Evolutionary conservation across 2,888 invertebrate genomes (phyloP).

Genomic region (Cyaniris semiargus): DNA sequence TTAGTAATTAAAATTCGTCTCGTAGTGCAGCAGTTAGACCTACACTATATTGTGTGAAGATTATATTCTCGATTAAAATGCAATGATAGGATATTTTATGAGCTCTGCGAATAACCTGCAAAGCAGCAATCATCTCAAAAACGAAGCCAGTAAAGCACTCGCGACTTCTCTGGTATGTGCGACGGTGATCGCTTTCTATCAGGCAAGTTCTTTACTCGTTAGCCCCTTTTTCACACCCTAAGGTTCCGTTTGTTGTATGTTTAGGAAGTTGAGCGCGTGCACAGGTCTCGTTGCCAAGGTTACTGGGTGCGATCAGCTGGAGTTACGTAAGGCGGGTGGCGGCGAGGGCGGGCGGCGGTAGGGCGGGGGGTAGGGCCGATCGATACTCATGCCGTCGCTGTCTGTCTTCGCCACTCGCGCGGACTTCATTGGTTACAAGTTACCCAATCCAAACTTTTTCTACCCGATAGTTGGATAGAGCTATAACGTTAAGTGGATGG

Average conservation of each 20-base stretch:
- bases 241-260: conserved; percentile 35
- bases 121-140: not conserved
- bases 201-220: not conserved
- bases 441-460: conserved; percentile 28
- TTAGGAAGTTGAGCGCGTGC: conserved; percentile 55
- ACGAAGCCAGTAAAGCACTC: not conserved
- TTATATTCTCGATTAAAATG: too few species aligned
- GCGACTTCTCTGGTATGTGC: not conserved
- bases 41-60: too few species aligned
- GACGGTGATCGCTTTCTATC: not conserved
- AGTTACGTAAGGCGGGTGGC: conserved; percentile 72
- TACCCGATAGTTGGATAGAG: conserved; percentile 20
- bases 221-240: not conserved
- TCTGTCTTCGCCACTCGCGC: conserved; percentile 57
- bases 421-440: conserved; percentile 28
- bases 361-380: conserved; percentile 66
- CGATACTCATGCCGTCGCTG: conserved; percentile 70
- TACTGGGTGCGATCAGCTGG: conserved; percentile 79
- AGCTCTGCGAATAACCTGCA: not conserved
- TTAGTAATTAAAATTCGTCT: too few species aligned
- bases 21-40: too few species aligned
- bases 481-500: conserved; percentile 15
- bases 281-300: conserved; percentile 73
- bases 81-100: not conserved
- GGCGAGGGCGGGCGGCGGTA: conserved; percentile 43